These are phyloP conservation scores for Trilocha varians DNA, from an alignment of 2,888 invertebrate species.

Conservation along the genomic window DNA sequence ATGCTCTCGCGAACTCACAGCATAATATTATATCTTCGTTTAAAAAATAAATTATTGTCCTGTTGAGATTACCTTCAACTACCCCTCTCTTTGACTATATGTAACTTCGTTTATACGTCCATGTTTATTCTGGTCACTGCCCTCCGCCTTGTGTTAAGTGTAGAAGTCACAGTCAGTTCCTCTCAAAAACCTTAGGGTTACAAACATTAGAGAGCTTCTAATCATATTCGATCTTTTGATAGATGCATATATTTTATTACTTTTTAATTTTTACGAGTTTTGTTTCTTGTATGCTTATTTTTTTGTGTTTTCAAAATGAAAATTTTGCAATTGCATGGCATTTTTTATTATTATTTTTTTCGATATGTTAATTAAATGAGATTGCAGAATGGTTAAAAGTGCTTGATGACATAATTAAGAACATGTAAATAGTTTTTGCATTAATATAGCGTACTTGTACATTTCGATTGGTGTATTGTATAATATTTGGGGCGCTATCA, in stretches of 20 bases:
- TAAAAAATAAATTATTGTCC: too few relatives aligned
- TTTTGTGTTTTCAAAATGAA: not conserved
- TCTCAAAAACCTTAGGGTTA: conserved; percentile 41
- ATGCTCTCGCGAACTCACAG: too few relatives aligned
- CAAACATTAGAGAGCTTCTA: conserved; percentile 41
- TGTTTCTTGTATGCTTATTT: not conserved
- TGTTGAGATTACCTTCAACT: too few relatives aligned
- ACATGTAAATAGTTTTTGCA: conserved; percentile 68
- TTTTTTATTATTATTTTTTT: conserved; percentile 12
- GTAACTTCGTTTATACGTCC: too few relatives aligned
- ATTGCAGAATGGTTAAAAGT: conserved; percentile 49
- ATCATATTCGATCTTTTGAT: conserved; percentile 43
- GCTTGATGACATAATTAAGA: conserved; percentile 58
- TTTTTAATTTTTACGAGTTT: not conserved
- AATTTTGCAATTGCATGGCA: conserved; percentile 14
- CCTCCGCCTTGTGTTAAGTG: conserved; percentile 49
- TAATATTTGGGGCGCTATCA: conserved; percentile 55
- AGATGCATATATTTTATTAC: conserved; percentile 22
- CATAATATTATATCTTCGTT: too few relatives aligned
- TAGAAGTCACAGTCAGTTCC: conserved; percentile 46
- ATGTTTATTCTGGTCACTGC: too few relatives aligned
- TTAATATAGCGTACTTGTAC: conserved; percentile 52
- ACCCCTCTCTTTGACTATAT: too few relatives aligned
- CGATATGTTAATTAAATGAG: conserved; percentile 17
- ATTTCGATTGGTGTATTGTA: conserved; percentile 43